Conservation (phyloP, 1,140 invertebrate genomes). For the Phthorimaea operculella region DNA sequence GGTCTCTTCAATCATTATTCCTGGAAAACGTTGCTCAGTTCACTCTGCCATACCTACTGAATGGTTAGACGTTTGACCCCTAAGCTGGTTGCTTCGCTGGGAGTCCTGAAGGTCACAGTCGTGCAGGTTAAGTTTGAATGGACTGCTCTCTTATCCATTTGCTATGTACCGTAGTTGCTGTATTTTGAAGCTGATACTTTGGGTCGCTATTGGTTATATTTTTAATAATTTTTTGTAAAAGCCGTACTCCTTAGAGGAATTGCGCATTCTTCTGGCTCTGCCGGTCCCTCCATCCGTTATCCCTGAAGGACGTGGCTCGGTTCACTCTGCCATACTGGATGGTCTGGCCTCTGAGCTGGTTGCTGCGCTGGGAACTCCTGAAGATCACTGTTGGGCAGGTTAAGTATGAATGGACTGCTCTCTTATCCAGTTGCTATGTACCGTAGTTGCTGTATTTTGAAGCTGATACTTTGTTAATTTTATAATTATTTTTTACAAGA, state of each 20-base stretch:
- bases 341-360: constrained; percentile 19
- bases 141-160: too few relatives aligned
- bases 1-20: constrained; percentile 35
- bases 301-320: constrained; percentile 23
- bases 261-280: constrained; percentile 23
- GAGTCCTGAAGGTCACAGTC: too few relatives aligned
- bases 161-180: too few relatives aligned
- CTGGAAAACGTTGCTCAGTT: constrained; percentile 22
- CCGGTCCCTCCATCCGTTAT: constrained; percentile 33
- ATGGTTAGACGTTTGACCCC: constrained; percentile 26
- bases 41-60: constrained; percentile 36
- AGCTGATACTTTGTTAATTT: too few relatives aligned
- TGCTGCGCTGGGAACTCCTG: constrained; percentile 31
- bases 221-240: too few relatives aligned
- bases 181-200: too few relatives aligned
- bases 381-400: constrained; percentile 49
- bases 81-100: constrained; percentile 21
- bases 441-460: too few relatives aligned
- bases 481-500: too few relatives aligned
- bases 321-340: constrained; percentile 34
- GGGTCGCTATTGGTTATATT: too few relatives aligned
- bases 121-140: too few relatives aligned
- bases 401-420: too few relatives aligned
- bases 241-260: constrained; percentile 14
- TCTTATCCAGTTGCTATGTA: too few relatives aligned